Conservation (phyloP, 2,888 invertebrate genomes). For the Meiosimyza platycephala region DNA sequence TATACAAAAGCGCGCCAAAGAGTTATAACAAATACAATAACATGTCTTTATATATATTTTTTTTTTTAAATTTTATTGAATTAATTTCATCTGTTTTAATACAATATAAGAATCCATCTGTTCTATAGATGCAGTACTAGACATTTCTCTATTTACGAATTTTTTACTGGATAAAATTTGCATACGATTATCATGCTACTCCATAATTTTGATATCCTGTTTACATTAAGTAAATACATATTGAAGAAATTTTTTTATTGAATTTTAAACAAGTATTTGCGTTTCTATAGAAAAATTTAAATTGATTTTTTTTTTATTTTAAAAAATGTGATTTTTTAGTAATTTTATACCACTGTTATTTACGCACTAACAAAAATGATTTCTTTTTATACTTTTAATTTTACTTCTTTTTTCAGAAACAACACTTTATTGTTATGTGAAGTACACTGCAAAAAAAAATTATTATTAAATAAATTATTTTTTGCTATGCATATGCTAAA, state of each 20-base stretch:
- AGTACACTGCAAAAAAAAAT: no score
- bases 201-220: not conserved
- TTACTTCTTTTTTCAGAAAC: no score
- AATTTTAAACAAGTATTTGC: not conserved
- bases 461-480: no score
- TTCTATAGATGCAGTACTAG: not conserved
- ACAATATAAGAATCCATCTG: slow-evolving; percentile 15
- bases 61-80: slow-evolving; percentile 36
- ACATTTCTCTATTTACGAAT: slow-evolving; percentile 1
- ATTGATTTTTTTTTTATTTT: not conserved
- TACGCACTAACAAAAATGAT: no score
- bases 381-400: no score
- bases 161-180: not conserved
- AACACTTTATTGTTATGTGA: no score
- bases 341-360: not conserved
- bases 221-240: not conserved
- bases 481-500: not conserved
- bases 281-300: not conserved
- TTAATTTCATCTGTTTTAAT: slow-evolving; percentile 32
- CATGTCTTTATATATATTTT: slow-evolving; percentile 34
- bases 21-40: no score
- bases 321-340: not conserved
- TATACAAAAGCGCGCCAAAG: no score
- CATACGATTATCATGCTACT: not conserved
- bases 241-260: not conserved